Base-by-base conservation (phyloP, 92 coral and sea anemone genomes). In the Diadumene lineata region DNA sequence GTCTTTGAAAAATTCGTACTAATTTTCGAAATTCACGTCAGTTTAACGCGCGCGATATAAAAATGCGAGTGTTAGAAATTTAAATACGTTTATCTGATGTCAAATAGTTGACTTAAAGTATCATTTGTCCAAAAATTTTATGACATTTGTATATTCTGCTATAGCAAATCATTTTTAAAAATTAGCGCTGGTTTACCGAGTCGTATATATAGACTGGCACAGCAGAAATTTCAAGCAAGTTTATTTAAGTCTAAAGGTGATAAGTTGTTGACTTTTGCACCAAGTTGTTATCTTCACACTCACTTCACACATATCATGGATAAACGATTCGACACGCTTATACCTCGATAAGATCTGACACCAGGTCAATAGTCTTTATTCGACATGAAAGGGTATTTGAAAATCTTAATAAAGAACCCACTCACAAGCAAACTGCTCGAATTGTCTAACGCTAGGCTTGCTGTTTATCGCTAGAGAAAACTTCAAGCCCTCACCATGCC, bases 321-420 rank as follows among this genome's bases (percentile, higher is more conserved):
- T 68, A 77, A 86, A 72, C 83, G 81, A 81, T 78, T 73, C 70
- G 32, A 83, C 84, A 70, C 64, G 83, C 75, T 77, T 78, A 46
- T 74, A 60, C 27, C 34, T 34, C 43, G 92, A 88, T 84, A 91
- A 81, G 76, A 87, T 84, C 88, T 79, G 84, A 85, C 80, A 81
- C 77, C 66, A 19, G 87, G 75, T 85, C 79, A 73, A 50, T 22
- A 30, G 56, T 66, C n/a, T 76, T 79, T 82, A 72, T 72, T 81
- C 56, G 53, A 29, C 34, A 28, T 56, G 60, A 56, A 51, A 48
- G 61, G n/a, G 57, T 70, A 26, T 82, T 57, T 74, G 81, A 73
- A 58, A 68, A 67, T 74, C 66, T 60, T 34, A 68, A 75, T 62
- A 34, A 33, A n/a, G 48, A 31, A 8, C 23, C 19, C 66, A 72